These are phyloP conservation scores for Xanthorhoe designata DNA, from an alignment of 2,888 invertebrate species.

Conservation along the genomic window DNA sequence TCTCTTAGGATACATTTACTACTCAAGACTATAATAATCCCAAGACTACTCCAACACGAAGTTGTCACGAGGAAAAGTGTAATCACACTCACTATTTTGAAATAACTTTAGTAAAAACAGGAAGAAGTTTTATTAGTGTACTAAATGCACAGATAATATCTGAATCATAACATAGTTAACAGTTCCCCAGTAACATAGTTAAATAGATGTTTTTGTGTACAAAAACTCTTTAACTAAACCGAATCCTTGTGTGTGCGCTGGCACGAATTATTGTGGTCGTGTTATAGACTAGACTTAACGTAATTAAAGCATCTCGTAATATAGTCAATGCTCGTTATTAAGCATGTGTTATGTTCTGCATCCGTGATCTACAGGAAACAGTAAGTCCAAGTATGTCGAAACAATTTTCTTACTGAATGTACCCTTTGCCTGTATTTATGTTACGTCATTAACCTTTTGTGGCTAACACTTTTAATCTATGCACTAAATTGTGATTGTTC, in stretches of 20 bases:
- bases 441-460: slow-evolving; percentile 76
- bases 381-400: slow-evolving; percentile 88
- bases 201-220: slow-evolving; percentile 5
- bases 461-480: slow-evolving; percentile 75
- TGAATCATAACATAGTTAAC: no score
- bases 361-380: slow-evolving; percentile 90
- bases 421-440: slow-evolving; percentile 72
- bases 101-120: not conserved
- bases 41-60: not conserved
- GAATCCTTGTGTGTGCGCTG: slow-evolving; percentile 75
- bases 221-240: slow-evolving; percentile 43
- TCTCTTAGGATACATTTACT: slow-evolving; percentile 67
- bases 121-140: not conserved
- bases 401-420: slow-evolving; percentile 66
- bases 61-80: not conserved
- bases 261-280: slow-evolving; percentile 54
- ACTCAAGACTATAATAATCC: slow-evolving; percentile 6
- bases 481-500: slow-evolving; percentile 70
- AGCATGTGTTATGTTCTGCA: slow-evolving; percentile 85
- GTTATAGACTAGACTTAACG: slow-evolving; percentile 47
- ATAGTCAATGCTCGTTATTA: slow-evolving; percentile 75
- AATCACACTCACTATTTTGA: not conserved
- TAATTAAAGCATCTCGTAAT: slow-evolving; percentile 63
- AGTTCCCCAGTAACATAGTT: slow-evolving; percentile 14
- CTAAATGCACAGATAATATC: slow-evolving; percentile 1